Evolutionary conservation across 2,888 invertebrate species (phyloP).

Genomic region (Tyria jacobaeae): DNA sequence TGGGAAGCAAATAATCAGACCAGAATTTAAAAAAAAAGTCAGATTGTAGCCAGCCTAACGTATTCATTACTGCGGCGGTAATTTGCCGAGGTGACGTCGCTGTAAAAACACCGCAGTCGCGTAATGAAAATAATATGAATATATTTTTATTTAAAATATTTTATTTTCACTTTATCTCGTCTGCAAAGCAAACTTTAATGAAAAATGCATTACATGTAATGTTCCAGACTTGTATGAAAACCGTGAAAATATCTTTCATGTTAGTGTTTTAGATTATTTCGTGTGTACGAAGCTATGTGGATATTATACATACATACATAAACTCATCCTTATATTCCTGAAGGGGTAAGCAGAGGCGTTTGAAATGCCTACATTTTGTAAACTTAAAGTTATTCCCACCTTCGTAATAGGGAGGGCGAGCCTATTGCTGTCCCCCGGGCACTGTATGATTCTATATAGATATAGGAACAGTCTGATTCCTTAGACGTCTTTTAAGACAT

Average conservation of each 20-base stretch:
- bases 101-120: constrained; percentile 31
- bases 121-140: constrained; percentile 45
- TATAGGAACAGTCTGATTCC: too few species aligned
- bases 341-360: too few species aligned
- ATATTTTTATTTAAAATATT: constrained; percentile 38
- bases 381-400: too few species aligned
- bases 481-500: too few species aligned
- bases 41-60: constrained; percentile 17
- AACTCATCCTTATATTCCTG: too few species aligned
- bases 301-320: too few species aligned
- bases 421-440: too few species aligned
- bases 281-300: too few species aligned
- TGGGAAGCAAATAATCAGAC: background rate
- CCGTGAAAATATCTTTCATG: background rate
- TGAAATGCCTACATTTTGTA: too few species aligned
- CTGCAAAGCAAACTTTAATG: constrained; percentile 29
- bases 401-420: too few species aligned
- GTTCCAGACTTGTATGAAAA: background rate
- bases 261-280: background rate
- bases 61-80: constrained; percentile 45
- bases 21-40: background rate
- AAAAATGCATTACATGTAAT: constrained; percentile 35
- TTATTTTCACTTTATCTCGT: constrained; percentile 31
- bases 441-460: too few species aligned
- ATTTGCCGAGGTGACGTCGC: constrained; percentile 41